Evolutionary conservation across 2,113 vertebrate genomes (phyloP), one percentile per base, ranked within the genome.

Genomic region (Callionymus lyra): DNA sequence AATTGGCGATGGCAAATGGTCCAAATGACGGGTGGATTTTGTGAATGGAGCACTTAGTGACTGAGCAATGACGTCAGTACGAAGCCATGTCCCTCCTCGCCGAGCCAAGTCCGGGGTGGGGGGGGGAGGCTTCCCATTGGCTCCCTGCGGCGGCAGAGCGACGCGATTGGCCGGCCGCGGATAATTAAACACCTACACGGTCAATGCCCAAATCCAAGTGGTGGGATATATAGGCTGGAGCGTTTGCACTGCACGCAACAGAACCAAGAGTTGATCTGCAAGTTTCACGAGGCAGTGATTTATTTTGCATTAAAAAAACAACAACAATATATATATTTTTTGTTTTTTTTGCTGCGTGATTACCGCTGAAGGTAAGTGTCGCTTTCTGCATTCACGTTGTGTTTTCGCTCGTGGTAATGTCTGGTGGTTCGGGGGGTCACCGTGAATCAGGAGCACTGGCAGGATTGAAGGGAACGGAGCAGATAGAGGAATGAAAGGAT

Each of bases 141-240:
- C 58, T 50, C 9, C 10, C 18, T 33, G 13, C 38, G 18, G 51
- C 59, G 60, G 68, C 72, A 56, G 65, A 53, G 55, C 50, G 2
- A 45, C 40, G 18, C 9, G 74, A 88, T 90, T 91, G 90, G 91
- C 72, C 70, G 78, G 63, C 12, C 16, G 53, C 38, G 27, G 59
- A 79, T 84, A 69, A 84, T 84, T 85, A 80, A 84, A 82, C 86
- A 85, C 89, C 88, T 86, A 86, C 89, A 88, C 88, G 75, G 76
- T 82, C 79, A 67, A 77, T 77, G 73, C 78, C 80, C 76, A 70
- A 71, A 79, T 69, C 71, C 84, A 77, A 84, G 82, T 84, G 82
- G 79, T 80, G 76, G 80, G 82, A 87, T 90, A 93, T 90, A 91
- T 89, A 90, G 85, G 74, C 72, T 71, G 71, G 64, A 52, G 61